These are phyloP conservation scores for Campoletis raptor DNA, from an alignment of 2,888 invertebrate species.

Conservation along the genomic window DNA sequence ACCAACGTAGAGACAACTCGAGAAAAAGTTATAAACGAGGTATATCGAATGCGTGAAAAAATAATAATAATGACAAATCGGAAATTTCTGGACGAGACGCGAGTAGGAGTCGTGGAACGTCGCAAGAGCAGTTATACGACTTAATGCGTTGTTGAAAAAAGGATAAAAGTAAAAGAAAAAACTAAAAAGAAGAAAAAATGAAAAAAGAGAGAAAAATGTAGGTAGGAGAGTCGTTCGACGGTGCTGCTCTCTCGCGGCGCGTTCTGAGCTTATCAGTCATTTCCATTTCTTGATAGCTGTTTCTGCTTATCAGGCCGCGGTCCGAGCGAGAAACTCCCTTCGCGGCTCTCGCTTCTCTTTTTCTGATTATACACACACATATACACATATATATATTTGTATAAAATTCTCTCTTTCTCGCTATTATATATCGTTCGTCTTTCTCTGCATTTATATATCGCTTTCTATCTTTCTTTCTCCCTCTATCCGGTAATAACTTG, in stretches of 20 bases:
- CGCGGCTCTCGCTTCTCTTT: conserved; percentile 66
- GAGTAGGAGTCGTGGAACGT: conserved; percentile 42
- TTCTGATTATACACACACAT: conserved; percentile 43
- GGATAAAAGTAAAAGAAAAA: conserved; percentile 35
- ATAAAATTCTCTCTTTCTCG: conserved; percentile 49
- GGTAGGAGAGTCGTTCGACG: conserved; percentile 59
- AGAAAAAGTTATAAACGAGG: conserved; percentile 40
- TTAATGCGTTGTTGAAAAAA: conserved; percentile 80
- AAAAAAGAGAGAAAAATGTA: conserved; percentile 36
- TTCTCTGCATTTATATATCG: conserved; percentile 35
- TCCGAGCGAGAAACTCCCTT: conserved; percentile 77
- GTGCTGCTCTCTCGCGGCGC: conserved; percentile 76
- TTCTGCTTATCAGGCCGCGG: conserved; percentile 82
- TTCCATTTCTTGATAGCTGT: conserved; percentile 86
- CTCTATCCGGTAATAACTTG: conserved; percentile 85
- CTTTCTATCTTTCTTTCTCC: conserved; percentile 76
- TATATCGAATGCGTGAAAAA: conserved; percentile 25
- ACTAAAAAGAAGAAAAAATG: conserved; percentile 44
- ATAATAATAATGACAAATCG: conserved; percentile 62
- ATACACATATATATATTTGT: conserved; percentile 55
- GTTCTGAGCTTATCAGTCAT: conserved; percentile 85
- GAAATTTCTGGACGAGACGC: conserved; percentile 35
- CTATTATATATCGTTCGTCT: conserved; percentile 56
- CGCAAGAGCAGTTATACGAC: conserved; percentile 56
- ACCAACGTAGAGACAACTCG: not conserved